These are phyloP conservation scores for Cinara cedri DNA, from an alignment of 2,888 invertebrate genomes.

Conservation along the genomic window DNA sequence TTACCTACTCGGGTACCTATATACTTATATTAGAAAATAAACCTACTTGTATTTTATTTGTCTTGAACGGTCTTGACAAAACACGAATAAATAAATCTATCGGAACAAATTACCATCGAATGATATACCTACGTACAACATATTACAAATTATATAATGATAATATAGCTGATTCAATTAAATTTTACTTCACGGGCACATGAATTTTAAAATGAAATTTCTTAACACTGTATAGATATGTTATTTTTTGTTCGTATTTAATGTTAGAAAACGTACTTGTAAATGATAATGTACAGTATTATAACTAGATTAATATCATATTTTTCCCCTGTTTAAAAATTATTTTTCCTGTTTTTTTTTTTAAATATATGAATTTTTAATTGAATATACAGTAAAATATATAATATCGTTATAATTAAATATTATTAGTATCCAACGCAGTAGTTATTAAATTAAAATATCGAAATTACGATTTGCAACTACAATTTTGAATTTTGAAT, in stretches of 20 bases:
- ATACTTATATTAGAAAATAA: neutral
- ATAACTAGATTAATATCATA: no score
- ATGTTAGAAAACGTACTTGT: neutral
- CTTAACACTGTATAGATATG: neutral
- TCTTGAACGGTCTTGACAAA: conserved; percentile 9
- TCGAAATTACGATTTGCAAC: no score
- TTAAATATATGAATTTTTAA: no score
- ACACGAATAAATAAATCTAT: conserved; percentile 26
- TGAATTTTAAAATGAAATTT: neutral
- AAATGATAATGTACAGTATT: no score
- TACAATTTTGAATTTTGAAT: no score
- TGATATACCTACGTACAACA: neutral
- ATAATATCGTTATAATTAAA: no score
- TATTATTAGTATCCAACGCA: no score
- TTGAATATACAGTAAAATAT: no score
- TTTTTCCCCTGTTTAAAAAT: no score
- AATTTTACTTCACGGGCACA: conserved; percentile 3
- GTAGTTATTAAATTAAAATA: no score
- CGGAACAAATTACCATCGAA: conserved; percentile 30
- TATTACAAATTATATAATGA: neutral
- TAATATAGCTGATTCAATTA: neutral
- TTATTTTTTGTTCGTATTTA: neutral
- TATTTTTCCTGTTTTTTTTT: no score
- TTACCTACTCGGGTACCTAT: no score
- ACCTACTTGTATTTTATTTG: neutral